A percentile compares a stretch with the other conserved stretches of the same genome.
These are phyloP conservation scores for Caenorhabditis plicata DNA, from an alignment of 2,888 invertebrate genomes.

Conservation along the genomic window DNA sequence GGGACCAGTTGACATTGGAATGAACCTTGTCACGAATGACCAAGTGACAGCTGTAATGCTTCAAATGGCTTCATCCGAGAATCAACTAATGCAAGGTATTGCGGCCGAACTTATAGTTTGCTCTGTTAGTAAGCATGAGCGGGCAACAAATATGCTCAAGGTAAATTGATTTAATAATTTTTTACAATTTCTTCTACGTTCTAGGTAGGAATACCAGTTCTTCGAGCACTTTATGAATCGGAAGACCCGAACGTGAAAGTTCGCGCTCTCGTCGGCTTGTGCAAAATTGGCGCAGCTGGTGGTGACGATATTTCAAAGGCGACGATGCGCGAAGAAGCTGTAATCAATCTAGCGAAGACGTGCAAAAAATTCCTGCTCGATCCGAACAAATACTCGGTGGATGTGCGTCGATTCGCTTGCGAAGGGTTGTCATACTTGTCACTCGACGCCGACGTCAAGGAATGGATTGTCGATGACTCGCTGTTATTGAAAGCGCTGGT, in stretches of 20 bases:
- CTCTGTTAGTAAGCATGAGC: constrained; percentile 93
- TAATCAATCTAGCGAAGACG: constrained; percentile 85
- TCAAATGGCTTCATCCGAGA: constrained; percentile 92
- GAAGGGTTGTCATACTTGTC: constrained; percentile 84
- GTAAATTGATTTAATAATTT: no score
- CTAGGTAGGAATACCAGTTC: constrained; percentile 87
- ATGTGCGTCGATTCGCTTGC: constrained; percentile 62
- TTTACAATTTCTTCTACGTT: no score
- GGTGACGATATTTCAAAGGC: constrained; percentile 91
- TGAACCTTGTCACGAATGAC: constrained; percentile 71
- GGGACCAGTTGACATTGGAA: constrained; percentile 91
- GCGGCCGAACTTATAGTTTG: constrained; percentile 95
- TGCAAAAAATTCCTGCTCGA: constrained; percentile 75
- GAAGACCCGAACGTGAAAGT: constrained; percentile 83
- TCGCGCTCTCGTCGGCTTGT: constrained; percentile 77
- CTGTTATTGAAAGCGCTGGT: constrained; percentile 72
- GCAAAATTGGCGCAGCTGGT: constrained; percentile 87
- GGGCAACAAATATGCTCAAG: constrained; percentile 76
- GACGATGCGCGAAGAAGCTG: constrained; percentile 93
- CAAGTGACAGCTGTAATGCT: constrained; percentile 94
- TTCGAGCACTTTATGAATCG: constrained; percentile 88
- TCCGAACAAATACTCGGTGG: constrained; percentile 55
- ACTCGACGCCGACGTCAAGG: constrained; percentile 96
- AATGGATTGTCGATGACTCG: constrained; percentile 85
- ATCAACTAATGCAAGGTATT: constrained; percentile 80